phyloP scores from a whole-genome alignment of 1,140 invertebrate genomes.

The Parapsyche elsis region DNA sequence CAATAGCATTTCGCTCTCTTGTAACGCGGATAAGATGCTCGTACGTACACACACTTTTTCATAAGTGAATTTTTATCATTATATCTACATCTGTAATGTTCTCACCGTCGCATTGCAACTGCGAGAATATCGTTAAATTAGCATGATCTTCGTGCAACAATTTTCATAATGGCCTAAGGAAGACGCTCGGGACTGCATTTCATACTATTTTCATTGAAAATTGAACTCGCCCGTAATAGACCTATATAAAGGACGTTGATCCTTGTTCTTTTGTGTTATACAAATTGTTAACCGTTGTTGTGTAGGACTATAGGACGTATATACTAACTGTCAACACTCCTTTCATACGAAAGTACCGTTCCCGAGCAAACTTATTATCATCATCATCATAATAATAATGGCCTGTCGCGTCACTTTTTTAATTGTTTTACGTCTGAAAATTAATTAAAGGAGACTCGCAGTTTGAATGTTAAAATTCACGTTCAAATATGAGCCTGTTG shows the following conservation, averaged over 20 bases:
- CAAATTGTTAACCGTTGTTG: slow-evolving; percentile 2
- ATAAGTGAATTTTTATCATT: not conserved
- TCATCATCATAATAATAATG: not conserved
- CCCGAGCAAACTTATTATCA: not conserved
- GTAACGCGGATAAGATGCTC: not conserved
- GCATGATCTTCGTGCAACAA: no score
- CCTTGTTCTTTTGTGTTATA: not conserved
- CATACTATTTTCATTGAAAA: no score
- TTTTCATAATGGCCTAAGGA: no score
- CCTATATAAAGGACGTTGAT: slow-evolving; percentile 11
- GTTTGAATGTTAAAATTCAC: not conserved
- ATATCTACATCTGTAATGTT: no score
- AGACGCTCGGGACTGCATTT: no score
- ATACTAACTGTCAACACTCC: not conserved
- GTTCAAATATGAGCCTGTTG: slow-evolving; percentile 1
- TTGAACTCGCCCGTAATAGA: not conserved
- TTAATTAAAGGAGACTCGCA: no score
- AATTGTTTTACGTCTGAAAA: not conserved
- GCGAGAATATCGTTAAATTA: no score
- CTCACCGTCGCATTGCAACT: no score
- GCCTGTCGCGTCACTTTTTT: not conserved
- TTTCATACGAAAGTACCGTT: not conserved
- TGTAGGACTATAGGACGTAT: not conserved
- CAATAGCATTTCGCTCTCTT: not conserved
- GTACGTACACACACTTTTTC: not conserved